Conservation (phyloP, 1,140 invertebrate species). For the Eumeta japonica region DNA sequence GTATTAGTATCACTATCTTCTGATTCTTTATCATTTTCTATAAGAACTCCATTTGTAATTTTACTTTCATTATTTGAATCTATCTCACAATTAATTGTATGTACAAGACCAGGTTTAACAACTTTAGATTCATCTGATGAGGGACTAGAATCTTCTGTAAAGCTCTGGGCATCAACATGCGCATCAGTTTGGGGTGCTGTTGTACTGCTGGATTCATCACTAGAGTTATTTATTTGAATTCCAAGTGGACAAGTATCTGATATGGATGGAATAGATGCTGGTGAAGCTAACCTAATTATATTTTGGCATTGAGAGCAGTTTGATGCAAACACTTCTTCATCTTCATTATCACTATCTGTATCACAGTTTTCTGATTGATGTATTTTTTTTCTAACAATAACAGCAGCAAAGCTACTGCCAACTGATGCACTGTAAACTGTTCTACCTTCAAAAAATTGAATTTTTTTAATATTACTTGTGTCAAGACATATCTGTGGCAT, state of each 20-base stretch:
- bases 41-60: slow-evolving; percentile 2
- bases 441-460: slow-evolving; percentile 68
- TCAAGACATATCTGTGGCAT: slow-evolving; percentile 71
- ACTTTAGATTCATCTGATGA: slow-evolving; percentile 55
- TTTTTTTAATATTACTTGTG: slow-evolving; percentile 60
- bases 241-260: slow-evolving; percentile 53
- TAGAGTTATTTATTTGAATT: slow-evolving; percentile 53
- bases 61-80: slow-evolving; percentile 9
- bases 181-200: slow-evolving; percentile 50
- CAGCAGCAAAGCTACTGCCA: slow-evolving; percentile 69
- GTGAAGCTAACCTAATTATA: slow-evolving; percentile 53
- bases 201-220: slow-evolving; percentile 55
- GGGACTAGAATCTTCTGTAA: slow-evolving; percentile 59
- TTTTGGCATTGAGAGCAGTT: slow-evolving; percentile 65
- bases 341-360: slow-evolving; percentile 63
- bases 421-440: slow-evolving; percentile 64
- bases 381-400: slow-evolving; percentile 64
- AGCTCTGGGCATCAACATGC: slow-evolving; percentile 51
- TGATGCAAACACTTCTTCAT: slow-evolving; percentile 65
- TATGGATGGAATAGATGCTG: slow-evolving; percentile 52
- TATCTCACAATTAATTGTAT: neutral
- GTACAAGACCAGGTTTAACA: slow-evolving; percentile 26
- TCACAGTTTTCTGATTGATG: slow-evolving; percentile 57
- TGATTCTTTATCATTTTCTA: slow-evolving; percentile 16
- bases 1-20: slow-evolving; percentile 34